Evolutionary conservation across 2,888 invertebrate genomes (phyloP).

Genomic region (Ceriagrion tenellum): DNA sequence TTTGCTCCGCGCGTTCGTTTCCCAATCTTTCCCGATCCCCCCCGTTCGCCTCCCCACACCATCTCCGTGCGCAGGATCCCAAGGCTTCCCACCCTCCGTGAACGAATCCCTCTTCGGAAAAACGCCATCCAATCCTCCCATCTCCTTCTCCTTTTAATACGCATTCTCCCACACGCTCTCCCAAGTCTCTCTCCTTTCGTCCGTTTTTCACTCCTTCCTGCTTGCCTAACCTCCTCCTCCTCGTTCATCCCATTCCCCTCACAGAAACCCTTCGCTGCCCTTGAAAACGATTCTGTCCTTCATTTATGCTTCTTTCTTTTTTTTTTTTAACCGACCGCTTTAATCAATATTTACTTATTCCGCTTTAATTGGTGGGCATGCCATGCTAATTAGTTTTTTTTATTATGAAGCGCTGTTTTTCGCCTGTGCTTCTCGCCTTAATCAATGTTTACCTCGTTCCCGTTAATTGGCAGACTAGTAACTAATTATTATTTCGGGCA

Average conservation of each 20-base stretch:
- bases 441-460: slow-evolving; percentile 58
- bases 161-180: not conserved
- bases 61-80: not conserved
- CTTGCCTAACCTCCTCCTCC: not conserved
- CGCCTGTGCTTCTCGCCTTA: slow-evolving; percentile 51
- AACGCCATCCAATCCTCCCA: not conserved
- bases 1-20: slow-evolving; percentile 1
- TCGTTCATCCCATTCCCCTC: not conserved
- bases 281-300: slow-evolving; percentile 46
- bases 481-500: slow-evolving; percentile 57
- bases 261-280: not conserved
- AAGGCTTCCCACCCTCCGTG: not conserved
- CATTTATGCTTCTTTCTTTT: not conserved
- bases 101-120: not conserved
- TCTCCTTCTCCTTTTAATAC: not conserved
- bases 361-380: slow-evolving; percentile 61
- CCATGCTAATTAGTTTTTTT: slow-evolving; percentile 67
- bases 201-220: too few species aligned
- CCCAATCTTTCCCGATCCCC: not conserved
- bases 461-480: slow-evolving; percentile 45
- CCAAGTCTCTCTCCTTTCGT: not conserved
- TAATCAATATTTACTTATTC: slow-evolving; percentile 49
- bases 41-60: not conserved
- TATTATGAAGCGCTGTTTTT: slow-evolving; percentile 23
- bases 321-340: slow-evolving; percentile 18